A percentile compares a stretch with the other conserved stretches of the same genome.
phyloP scores from a whole-genome alignment of 2,888 invertebrate genomes.

The Diaperis boleti region DNA sequence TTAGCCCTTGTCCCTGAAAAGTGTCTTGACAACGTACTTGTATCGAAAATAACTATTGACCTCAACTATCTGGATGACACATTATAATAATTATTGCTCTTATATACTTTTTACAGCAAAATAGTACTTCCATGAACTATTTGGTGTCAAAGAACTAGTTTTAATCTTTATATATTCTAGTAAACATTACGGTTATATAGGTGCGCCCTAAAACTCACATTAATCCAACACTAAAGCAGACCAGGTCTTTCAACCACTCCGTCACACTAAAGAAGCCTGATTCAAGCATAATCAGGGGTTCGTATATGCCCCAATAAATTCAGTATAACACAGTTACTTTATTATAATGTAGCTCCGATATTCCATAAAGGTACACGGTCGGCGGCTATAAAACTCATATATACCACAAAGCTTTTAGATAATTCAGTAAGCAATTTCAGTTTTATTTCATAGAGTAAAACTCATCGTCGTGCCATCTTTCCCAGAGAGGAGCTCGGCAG shows the following conservation, averaged over 20 bases:
- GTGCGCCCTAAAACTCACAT: slow-evolving; percentile 7
- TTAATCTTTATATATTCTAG: not conserved
- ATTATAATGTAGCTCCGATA: slow-evolving; percentile 40
- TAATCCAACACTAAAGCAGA: slow-evolving; percentile 1
- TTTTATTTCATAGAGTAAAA: slow-evolving; percentile 48
- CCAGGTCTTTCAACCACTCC: slow-evolving; percentile 16
- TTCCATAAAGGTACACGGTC: slow-evolving; percentile 39
- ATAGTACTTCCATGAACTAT: too few relatives aligned
- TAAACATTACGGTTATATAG: slow-evolving; percentile 8
- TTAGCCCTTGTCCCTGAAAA: too few relatives aligned
- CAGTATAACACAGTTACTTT: slow-evolving; percentile 36
- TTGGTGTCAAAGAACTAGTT: not conserved
- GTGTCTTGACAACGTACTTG: too few relatives aligned
- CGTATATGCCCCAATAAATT: slow-evolving; percentile 39
- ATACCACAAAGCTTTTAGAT: slow-evolving; percentile 50
- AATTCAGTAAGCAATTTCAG: slow-evolving; percentile 50
- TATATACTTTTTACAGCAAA: too few relatives aligned
- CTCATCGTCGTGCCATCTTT: slow-evolving; percentile 43
- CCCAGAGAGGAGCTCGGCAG: slow-evolving; percentile 35
- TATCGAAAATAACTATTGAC: too few relatives aligned
- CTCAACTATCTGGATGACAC: too few relatives aligned
- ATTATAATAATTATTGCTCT: too few relatives aligned
- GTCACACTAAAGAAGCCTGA: slow-evolving; percentile 17
- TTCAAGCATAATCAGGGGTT: slow-evolving; percentile 26
- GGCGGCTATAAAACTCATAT: slow-evolving; percentile 41